Evolutionary conservation across 2,888 invertebrate genomes (phyloP), one percentile per base, ranked within the genome.

Genomic region (Marasmarcha lunaedactyla): DNA sequence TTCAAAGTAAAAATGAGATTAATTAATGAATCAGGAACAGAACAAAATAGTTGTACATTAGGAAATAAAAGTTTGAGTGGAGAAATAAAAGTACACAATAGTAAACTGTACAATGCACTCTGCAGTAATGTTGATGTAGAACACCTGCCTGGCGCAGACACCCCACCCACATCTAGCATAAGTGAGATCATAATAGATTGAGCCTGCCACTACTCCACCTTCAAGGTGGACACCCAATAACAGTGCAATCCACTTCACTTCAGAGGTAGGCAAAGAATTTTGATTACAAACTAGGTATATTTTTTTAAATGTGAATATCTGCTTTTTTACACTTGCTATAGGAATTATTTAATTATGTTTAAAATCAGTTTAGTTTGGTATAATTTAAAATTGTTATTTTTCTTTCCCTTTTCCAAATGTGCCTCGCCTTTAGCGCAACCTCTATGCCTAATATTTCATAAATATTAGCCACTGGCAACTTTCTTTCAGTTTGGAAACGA

Each of bases 1-100:
- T 87, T 86, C 59, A 87, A 87, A 51, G 86, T 87, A 0, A 87
- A 85, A 59, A 86, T 87, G 85, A 84, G 83, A 11, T 77, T 85
- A 55, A 67, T 86, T 33, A 76, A 65, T 51, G 83, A 84, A 11
- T 49, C 57, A 0, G 58, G 67, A 38, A 39, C 49, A 1, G 74
- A 76, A 13, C 64, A 62, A 33, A 50, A 48, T 2, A 42, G 57
- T 1, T 70, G 69, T 43, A 54, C 64, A 1, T 54, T 70, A 35
- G 45, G 59, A 20, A 62, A 56, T 34, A 46, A 59, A 34, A 12
- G 13, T 9, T 14, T 14, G 13, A 13, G 14, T 5, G 52, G 51
- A 14, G n/a, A n/a, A n/a, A n/a, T n/a, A n/a, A n/a, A n/a, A n/a
- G 52, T 71, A 26, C 65, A 68, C 20, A 66, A 50, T 47, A 68